Evolutionary conservation across 2,888 invertebrate genomes (phyloP).

Genomic region (Lathronympha strigana): DNA sequence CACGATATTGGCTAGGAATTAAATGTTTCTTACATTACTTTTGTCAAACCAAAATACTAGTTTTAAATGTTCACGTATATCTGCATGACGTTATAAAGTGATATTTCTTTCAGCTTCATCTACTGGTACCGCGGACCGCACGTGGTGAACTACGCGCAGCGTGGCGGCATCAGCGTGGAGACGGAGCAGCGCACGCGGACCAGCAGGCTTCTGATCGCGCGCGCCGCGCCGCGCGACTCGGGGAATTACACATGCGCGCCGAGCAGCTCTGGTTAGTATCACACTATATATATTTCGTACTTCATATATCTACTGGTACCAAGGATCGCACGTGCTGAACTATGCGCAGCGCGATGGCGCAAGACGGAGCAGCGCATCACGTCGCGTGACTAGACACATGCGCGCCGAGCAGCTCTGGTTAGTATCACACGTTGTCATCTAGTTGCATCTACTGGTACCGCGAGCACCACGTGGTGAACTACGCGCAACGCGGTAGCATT

Average conservation of each 20-base stretch:
- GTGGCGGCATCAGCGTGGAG: constrained; percentile 94
- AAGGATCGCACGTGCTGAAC: too few relatives aligned
- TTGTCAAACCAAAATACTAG: too few relatives aligned
- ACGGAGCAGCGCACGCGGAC: constrained; percentile 94
- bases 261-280: constrained; percentile 87
- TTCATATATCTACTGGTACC: too few relatives aligned
- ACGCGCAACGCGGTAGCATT: constrained; percentile 81
- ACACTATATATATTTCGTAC: background rate
- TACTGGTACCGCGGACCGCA: constrained; percentile 94
- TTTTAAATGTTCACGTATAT: background rate
- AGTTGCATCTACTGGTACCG: background rate
- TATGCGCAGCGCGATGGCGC: too few relatives aligned
- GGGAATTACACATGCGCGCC: constrained; percentile 97
- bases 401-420: too few relatives aligned
- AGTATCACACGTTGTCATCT: too few relatives aligned
- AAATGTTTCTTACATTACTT: too few relatives aligned
- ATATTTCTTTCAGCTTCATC: constrained; percentile 82
- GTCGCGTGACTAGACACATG: too few relatives aligned
- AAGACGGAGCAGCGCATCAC: too few relatives aligned
- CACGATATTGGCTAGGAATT: too few relatives aligned
- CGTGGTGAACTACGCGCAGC: constrained; percentile 92
- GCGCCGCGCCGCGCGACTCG: constrained; percentile 92
- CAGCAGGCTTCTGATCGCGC: constrained; percentile 92
- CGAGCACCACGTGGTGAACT: background rate
- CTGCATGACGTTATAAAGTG: background rate